phyloP scores from a whole-genome alignment of 1,140 invertebrate genomes.

The Antheraea mylitta region DNA sequence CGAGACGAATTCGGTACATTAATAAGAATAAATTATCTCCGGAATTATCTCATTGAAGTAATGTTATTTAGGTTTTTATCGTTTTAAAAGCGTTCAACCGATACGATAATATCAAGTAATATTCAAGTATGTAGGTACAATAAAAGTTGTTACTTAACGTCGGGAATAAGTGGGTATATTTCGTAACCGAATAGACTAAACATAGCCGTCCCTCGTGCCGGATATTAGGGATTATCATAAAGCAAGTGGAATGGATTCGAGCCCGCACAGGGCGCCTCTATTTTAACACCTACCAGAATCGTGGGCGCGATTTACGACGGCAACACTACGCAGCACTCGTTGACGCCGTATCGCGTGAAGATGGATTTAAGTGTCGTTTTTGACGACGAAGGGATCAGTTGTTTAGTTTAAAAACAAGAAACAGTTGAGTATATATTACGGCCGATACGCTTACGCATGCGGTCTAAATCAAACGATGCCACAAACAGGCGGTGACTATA shows the following conservation, averaged over 20 bases:
- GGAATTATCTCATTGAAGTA: neutral
- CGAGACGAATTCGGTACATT: neutral
- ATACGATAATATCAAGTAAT: neutral
- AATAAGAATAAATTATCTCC: neutral
- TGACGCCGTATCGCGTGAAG: conserved; percentile 8
- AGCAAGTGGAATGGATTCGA: conserved; percentile 64
- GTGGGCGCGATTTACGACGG: conserved; percentile 69
- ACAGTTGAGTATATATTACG: conserved; percentile 7
- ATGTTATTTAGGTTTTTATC: neutral
- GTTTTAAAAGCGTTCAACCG: neutral
- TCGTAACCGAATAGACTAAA: conserved; percentile 40
- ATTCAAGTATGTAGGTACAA: neutral
- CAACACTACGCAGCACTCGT: conserved; percentile 19
- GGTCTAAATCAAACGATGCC: conserved; percentile 2
- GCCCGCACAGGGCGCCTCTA: conserved; percentile 68
- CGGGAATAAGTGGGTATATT: conserved; percentile 10
- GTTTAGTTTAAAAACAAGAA: conserved; percentile 10
- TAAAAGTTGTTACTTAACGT: neutral
- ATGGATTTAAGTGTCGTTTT: conserved; percentile 4
- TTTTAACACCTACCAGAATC: conserved; percentile 66
- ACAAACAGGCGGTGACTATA: conserved; percentile 20
- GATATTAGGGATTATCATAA: conserved; percentile 74
- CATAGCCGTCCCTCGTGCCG: conserved; percentile 49
- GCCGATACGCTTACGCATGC: conserved; percentile 1
- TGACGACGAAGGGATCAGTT: conserved; percentile 10